Base-by-base conservation (phyloP, 2,888 invertebrate species). In the Dysmachus trigonus region DNA sequence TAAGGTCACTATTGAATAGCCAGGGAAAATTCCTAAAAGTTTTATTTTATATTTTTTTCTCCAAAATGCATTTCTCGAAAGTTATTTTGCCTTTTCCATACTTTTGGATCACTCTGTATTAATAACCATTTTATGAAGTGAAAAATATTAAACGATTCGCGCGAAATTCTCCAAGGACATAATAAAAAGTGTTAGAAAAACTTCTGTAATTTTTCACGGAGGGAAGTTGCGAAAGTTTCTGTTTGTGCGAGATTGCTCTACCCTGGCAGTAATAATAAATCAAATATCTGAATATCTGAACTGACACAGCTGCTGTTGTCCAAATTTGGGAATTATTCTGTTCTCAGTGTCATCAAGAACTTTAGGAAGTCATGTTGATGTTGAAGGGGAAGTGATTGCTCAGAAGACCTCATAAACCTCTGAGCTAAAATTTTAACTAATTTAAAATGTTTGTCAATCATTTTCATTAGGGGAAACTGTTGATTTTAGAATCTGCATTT, bases 111-210 rank as follows among this genome's bases (percentile, higher is more conserved):
- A n/a, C n/a, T n/a, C n/a, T n/a, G 33, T 53, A 81, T 53, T 81
- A 81, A 81, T 53, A 81, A 81, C 53, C 35, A 18, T 53, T 81
- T 81, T 81, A 81, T 62, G 62, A 53, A 81, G 81, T 81, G 81
- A 81, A n/a, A n/a, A n/a, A 81, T 53, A 81, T 81, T 81, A 30
- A 53, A 81, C 81, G 62, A 33, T 53, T 81, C 33, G 62, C n/a
- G 31, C n/a, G 27, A 81, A 53, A 35, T 81, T 81, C n/a, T 4
- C 53, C 30, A 53, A 33, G 18, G 81, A 33, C 53, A 62, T 53
- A 81, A 81, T 33, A 33, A 81, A 62, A 30, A 81, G 81, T 81
- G 81, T 51, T 81, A 2, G 31, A 38, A 73, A 73, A 73, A 73
- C 35, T 73, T 73, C 73, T 73, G 73, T n/a, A 35, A 73, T 73